phyloP scores from a whole-genome alignment of 2,113 vertebrate species.

The Odontesthes bonariensis region DNA sequence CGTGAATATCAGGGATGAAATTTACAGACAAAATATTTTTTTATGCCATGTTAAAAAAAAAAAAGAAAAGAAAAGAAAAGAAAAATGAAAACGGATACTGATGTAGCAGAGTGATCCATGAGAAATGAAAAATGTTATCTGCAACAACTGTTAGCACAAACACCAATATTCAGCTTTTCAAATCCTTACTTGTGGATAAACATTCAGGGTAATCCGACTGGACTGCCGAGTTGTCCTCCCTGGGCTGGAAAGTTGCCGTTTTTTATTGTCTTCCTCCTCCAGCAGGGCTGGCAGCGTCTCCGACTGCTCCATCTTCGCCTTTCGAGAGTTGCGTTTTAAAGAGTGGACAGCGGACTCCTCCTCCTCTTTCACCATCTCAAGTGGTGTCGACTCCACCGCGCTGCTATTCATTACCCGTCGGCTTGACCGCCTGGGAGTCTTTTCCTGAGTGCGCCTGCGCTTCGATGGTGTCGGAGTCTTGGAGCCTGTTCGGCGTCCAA shows the following conservation, averaged over 20 bases:
- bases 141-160: background rate
- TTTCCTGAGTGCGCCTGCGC: conserved; percentile 36
- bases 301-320: background rate
- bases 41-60: background rate
- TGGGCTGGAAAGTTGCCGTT: conserved; percentile 50
- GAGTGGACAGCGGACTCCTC: conserved; percentile 35
- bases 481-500: conserved; percentile 15
- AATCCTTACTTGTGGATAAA: conserved; percentile 71
- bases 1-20: background rate
- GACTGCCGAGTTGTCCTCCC: conserved; percentile 78
- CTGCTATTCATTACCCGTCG: conserved; percentile 43
- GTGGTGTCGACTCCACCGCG: conserved; percentile 1
- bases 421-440: conserved; percentile 71
- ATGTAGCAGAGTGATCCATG: background rate
- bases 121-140: background rate
- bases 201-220: conserved; percentile 67
- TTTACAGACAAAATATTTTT: background rate
- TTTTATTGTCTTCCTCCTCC: conserved; percentile 39
- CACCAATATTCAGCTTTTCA: background rate
- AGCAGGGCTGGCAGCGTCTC: conserved; percentile 17
- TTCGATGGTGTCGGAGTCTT: conserved; percentile 48
- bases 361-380: conserved; percentile 54
- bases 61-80: too few relatives aligned
- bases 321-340: conserved; percentile 74
- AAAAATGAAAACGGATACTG: background rate